These are phyloP conservation scores for Octonoba sinensis DNA, from an alignment of 2,888 invertebrate genomes.

Conservation along the genomic window DNA sequence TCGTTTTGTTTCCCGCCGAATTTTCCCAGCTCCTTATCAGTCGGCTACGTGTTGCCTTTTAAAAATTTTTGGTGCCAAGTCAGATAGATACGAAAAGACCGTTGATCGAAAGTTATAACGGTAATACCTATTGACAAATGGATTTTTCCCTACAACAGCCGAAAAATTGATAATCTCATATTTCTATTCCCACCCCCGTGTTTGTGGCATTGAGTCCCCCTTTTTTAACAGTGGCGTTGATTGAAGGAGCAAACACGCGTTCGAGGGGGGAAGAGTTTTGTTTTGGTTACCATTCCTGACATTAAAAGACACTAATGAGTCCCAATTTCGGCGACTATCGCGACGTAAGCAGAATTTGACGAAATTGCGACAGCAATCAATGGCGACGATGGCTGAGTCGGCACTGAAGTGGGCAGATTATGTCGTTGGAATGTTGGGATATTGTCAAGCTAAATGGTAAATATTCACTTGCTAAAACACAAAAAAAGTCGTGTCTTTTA, in stretches of 20 bases:
- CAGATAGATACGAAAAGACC: constrained; percentile 42
- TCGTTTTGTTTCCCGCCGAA: constrained; percentile 58
- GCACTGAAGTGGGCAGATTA: neutral
- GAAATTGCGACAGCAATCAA: constrained; percentile 34
- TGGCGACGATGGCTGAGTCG: constrained; percentile 35
- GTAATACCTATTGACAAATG: constrained; percentile 61
- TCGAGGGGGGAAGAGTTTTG: too few relatives aligned
- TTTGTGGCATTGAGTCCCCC: neutral
- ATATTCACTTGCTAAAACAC: too few relatives aligned
- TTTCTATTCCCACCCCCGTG: neutral
- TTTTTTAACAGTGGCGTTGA: constrained; percentile 27
- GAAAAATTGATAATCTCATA: constrained; percentile 49
- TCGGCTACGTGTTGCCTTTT: constrained; percentile 55
- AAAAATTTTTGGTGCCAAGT: constrained; percentile 55
- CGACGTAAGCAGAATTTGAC: constrained; percentile 39
- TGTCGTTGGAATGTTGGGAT: too few relatives aligned
- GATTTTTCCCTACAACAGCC: constrained; percentile 51
- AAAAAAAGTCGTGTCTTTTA: too few relatives aligned
- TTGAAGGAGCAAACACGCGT: constrained; percentile 10
- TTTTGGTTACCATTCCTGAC: constrained; percentile 17
- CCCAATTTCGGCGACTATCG: constrained; percentile 29
- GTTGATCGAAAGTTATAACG: constrained; percentile 55
- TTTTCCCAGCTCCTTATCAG: constrained; percentile 52
- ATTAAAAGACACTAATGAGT: constrained; percentile 50
- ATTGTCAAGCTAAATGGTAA: too few relatives aligned